These are phyloP conservation scores for Notarius lentiginosus DNA, from an alignment of 2,113 vertebrate species.

Conservation along the genomic window DNA sequence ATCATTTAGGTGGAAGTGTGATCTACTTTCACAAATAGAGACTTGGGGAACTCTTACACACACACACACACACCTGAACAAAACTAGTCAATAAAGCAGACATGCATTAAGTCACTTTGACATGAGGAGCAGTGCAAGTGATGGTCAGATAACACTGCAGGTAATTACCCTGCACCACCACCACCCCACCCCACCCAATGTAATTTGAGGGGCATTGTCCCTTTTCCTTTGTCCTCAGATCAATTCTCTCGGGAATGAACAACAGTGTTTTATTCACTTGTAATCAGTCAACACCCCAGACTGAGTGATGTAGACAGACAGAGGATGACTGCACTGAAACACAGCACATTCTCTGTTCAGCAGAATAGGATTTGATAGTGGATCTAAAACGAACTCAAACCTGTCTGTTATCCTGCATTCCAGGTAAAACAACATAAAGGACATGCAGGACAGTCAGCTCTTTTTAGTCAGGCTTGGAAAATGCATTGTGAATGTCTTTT, in stretches of 20 bases:
- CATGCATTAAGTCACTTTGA: neutral
- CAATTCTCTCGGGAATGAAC: conserved; percentile 54
- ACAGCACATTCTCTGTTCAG: conserved; percentile 6
- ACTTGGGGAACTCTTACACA: neutral
- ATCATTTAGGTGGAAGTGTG: neutral
- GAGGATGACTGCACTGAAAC: neutral
- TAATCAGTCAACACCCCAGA: conserved; percentile 57
- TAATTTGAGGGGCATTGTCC: conserved; percentile 53
- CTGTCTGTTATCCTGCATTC: neutral
- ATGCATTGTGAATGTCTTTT: neutral
- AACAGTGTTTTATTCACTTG: conserved; percentile 53
- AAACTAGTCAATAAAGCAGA: neutral
- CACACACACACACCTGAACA: neutral
- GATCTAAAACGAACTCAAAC: neutral
- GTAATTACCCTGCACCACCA: conserved; percentile 63
- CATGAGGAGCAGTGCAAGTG: conserved; percentile 35
- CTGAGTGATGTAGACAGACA: neutral
- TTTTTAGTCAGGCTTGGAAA: neutral
- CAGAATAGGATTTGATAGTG: neutral
- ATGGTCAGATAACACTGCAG: conserved; percentile 47
- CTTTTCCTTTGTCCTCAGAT: conserved; percentile 55
- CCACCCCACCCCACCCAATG: conserved; percentile 22
- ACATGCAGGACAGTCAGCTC: neutral
- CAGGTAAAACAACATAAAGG: neutral
- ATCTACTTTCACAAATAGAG: neutral